Percentiles rank a stretch among this genome's conserved stretches.
These are phyloP conservation scores for Peromyscus attwateri DNA, from an alignment of 2,797 vertebrate genomes.

Conservation along the genomic window DNA sequence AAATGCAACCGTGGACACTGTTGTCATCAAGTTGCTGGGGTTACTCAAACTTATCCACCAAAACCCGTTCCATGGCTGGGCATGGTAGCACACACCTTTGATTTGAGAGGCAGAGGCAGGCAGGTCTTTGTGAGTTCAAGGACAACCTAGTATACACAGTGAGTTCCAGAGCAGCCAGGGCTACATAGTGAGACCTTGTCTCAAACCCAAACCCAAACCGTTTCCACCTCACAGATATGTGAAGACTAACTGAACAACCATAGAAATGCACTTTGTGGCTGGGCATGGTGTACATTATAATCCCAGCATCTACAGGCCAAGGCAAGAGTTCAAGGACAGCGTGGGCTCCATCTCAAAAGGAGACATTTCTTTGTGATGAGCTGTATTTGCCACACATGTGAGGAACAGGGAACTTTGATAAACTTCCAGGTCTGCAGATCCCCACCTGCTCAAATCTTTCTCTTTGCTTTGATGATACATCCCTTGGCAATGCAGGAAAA, in stretches of 20 bases:
- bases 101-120: neutral
- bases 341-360: neutral
- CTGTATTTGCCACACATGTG: neutral
- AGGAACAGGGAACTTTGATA: neutral
- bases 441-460: neutral
- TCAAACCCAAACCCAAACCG: neutral
- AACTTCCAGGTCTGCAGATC: neutral
- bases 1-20: neutral
- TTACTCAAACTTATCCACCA: neutral
- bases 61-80: neutral
- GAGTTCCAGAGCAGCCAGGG: neutral
- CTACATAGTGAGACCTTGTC: neutral
- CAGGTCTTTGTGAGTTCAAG: neutral
- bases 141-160: neutral
- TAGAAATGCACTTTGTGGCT: neutral
- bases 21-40: neutral
- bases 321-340: neutral
- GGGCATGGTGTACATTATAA: neutral
- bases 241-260: neutral
- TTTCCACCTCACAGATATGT: neutral
- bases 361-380: conserved; percentile 36
- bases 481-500: neutral
- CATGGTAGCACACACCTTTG: neutral
- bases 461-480: conserved; percentile 13
- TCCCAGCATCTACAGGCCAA: neutral